Evolutionary conservation across 2,797 vertebrate genomes (phyloP).

Genomic region (Gastrophryne carolinensis): DNA sequence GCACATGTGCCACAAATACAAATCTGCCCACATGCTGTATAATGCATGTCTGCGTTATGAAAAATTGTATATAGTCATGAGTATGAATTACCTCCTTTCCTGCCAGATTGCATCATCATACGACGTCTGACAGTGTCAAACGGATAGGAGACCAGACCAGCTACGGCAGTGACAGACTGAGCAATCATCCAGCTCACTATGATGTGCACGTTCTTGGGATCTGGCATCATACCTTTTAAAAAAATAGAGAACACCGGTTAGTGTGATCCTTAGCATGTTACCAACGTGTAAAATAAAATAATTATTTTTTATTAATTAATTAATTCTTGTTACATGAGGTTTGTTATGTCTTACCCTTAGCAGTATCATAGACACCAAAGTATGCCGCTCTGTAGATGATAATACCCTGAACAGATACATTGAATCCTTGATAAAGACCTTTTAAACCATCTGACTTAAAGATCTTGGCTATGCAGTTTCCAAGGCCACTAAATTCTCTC

Average conservation of each 20-base stretch:
- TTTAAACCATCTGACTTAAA: conserved; percentile 88
- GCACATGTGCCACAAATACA: too few relatives aligned
- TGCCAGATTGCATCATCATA: conserved; percentile 99
- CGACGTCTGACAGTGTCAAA: conserved; percentile 97
- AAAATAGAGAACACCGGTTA: conserved; percentile 17
- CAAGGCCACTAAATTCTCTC: conserved; percentile 92
- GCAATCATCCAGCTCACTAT: conserved; percentile 98
- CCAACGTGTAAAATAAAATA: too few relatives aligned
- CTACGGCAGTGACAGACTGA: conserved; percentile 89
- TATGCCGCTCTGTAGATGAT: conserved; percentile 99
- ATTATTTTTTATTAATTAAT: too few relatives aligned
- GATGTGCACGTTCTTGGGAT: conserved; percentile 97
- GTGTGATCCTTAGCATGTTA: too few relatives aligned
- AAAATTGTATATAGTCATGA: background rate
- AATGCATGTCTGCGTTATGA: too few relatives aligned
- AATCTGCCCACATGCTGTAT: too few relatives aligned
- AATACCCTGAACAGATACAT: conserved; percentile 96
- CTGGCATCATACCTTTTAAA: conserved; percentile 90
- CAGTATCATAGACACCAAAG: conserved; percentile 96
- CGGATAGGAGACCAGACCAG: conserved; percentile 92
- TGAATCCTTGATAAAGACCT: conserved; percentile 95
- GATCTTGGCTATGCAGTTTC: conserved; percentile 88
- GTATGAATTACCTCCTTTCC: conserved; percentile 93
- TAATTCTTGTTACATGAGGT: too few relatives aligned
- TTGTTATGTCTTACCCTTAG: conserved; percentile 83